Conservation (phyloP, 2,113 vertebrate species). For the Carettochelys insculpta region DNA sequence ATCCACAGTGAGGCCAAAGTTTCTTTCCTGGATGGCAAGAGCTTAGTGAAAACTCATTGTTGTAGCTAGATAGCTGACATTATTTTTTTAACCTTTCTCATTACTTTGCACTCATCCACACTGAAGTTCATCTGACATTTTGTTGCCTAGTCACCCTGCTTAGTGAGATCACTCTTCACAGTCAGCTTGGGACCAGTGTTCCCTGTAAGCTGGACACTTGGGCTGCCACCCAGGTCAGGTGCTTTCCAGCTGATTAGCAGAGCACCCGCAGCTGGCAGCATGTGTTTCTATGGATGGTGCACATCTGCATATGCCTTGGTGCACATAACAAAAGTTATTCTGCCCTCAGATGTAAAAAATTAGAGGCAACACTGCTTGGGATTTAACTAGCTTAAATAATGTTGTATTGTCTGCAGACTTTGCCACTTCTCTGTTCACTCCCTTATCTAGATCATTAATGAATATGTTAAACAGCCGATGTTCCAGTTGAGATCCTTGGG, state of each 20-base stretch:
- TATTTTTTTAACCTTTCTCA: neutral
- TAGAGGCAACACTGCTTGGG: no score
- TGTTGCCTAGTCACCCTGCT: neutral
- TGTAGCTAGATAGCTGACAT: neutral
- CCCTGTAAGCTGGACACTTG: no score
- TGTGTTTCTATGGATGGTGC: no score
- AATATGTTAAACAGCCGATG: neutral
- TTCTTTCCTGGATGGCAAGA: neutral
- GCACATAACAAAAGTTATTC: no score
- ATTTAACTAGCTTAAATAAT: neutral
- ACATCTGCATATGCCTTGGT: no score
- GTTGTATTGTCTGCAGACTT: neutral
- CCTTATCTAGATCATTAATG: neutral
- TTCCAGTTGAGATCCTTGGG: neutral
- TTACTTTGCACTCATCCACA: neutral
- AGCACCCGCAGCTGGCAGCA: no score
- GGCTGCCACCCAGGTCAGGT: no score
- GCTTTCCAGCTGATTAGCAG: no score
- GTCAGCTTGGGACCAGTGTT: neutral
- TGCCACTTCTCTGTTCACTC: neutral
- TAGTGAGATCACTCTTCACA: neutral
- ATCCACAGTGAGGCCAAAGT: neutral
- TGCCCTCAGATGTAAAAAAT: no score
- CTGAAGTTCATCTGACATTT: neutral
- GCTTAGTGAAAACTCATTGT: neutral